Conservation (phyloP, 2,888 invertebrate genomes). For the Cheilosia scutellata region DNA sequence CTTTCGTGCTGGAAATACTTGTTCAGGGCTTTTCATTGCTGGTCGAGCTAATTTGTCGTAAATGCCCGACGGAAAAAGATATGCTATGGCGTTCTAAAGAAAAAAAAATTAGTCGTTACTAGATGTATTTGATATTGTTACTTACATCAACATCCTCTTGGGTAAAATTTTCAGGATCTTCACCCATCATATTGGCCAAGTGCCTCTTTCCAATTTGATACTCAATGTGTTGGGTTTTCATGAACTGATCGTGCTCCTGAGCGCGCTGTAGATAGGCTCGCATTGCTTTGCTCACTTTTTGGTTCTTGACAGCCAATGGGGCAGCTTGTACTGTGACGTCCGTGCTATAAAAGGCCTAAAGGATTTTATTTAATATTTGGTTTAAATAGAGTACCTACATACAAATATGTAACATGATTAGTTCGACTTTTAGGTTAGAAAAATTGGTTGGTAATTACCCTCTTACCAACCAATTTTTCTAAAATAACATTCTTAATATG, state of each 20-base stretch:
- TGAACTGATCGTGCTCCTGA: constrained; percentile 91
- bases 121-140: neutral
- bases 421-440: constrained; percentile 54
- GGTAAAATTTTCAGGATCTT: constrained; percentile 94
- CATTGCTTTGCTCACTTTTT: constrained; percentile 94
- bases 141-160: constrained; percentile 94
- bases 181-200: constrained; percentile 99
- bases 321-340: constrained; percentile 81
- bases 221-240: constrained; percentile 90
- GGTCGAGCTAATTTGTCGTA: constrained; percentile 94
- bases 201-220: constrained; percentile 97
- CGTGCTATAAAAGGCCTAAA: constrained; percentile 75
- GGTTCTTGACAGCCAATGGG: constrained; percentile 84
- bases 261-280: constrained; percentile 93
- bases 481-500: neutral
- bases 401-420: neutral
- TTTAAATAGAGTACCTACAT: neutral
- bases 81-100: constrained; percentile 92
- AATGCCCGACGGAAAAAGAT: constrained; percentile 98
- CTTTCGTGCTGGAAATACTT: constrained; percentile 92
- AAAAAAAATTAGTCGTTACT: neutral
- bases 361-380: constrained; percentile 4
- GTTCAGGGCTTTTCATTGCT: constrained; percentile 94
- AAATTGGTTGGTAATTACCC: neutral
- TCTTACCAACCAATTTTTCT: too few species aligned